A percentile compares a stretch with the other conserved stretches of the same genome.
These are phyloP conservation scores for Festucalex cinctus DNA, from an alignment of 2,113 vertebrate species.

Conservation along the genomic window DNA sequence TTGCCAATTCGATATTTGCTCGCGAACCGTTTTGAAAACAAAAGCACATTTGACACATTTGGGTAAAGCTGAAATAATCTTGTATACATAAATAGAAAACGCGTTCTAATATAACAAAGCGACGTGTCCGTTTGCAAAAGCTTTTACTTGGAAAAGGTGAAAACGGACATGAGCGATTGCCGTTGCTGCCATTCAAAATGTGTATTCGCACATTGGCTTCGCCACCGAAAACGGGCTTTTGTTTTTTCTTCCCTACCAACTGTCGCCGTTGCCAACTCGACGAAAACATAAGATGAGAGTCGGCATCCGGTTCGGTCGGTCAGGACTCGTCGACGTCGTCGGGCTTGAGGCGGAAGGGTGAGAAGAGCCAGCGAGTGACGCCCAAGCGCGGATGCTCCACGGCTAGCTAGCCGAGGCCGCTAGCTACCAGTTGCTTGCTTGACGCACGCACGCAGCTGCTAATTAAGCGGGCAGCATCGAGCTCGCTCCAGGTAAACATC, in stretches of 20 bases:
- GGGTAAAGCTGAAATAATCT: background rate
- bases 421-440: background rate
- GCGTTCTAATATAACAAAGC: background rate
- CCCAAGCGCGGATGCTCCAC: slow-evolving; percentile 29
- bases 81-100: background rate
- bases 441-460: background rate
- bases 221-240: slow-evolving; percentile 30
- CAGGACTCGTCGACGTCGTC: slow-evolving; percentile 40
- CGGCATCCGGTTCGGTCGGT: slow-evolving; percentile 8
- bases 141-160: slow-evolving; percentile 32
- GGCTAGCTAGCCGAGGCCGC: slow-evolving; percentile 1
- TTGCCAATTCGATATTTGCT: background rate
- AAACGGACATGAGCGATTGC: slow-evolving; percentile 16
- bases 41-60: no score
- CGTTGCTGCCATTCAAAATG: slow-evolving; percentile 36
- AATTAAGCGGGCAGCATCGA: slow-evolving; percentile 3
- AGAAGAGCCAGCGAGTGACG: background rate
- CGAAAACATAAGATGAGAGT: slow-evolving; percentile 1
- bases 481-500: slow-evolving; percentile 28
- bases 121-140: background rate
- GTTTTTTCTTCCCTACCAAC: slow-evolving; percentile 3
- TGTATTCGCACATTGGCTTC: slow-evolving; percentile 29
- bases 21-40: background rate
- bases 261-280: background rate
- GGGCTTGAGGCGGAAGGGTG: slow-evolving; percentile 61